Conservation (phyloP, 2,113 vertebrate species). For the Casuarius casuarius region DNA sequence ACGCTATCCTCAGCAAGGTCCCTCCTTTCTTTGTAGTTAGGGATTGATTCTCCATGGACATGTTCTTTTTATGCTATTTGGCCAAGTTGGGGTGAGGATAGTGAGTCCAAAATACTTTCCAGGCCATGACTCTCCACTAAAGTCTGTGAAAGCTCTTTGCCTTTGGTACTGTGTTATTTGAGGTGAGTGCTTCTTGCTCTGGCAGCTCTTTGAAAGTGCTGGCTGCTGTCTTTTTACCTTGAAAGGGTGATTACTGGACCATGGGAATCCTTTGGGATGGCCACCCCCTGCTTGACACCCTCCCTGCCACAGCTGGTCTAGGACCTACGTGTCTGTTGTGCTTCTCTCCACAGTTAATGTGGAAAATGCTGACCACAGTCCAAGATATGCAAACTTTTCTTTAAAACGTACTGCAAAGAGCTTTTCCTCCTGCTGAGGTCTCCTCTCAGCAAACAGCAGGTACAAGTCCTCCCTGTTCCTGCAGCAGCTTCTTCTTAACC, state of each 20-base stretch:
- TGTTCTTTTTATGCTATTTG: rapidly evolving
- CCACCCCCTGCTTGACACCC: not conserved
- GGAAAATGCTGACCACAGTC: not conserved
- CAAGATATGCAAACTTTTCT: not conserved
- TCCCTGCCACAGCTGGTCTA: not conserved
- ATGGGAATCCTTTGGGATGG: not conserved
- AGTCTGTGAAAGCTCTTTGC: not conserved
- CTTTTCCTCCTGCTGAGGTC: not conserved
- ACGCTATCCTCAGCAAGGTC: not conserved
- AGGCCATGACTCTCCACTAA: not conserved
- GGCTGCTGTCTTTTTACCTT: not conserved
- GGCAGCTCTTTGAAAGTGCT: not conserved
- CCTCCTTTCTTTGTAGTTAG: not conserved
- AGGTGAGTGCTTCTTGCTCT: not conserved
- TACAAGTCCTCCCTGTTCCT: not conserved
- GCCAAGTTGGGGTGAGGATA: not conserved
- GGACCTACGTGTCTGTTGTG: not conserved
- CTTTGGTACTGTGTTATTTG: rapidly evolving
- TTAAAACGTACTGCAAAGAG: not conserved
- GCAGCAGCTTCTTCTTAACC: not conserved
- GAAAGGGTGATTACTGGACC: not conserved
- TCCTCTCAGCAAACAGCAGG: not conserved
- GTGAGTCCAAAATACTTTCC: not conserved
- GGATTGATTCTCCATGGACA: not conserved
- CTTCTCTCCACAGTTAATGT: not conserved